A percentile compares a stretch with the other conserved stretches of the same genome.
Conservation (phyloP, 2,888 invertebrate genomes). For the Argyresthia albistria region DNA sequence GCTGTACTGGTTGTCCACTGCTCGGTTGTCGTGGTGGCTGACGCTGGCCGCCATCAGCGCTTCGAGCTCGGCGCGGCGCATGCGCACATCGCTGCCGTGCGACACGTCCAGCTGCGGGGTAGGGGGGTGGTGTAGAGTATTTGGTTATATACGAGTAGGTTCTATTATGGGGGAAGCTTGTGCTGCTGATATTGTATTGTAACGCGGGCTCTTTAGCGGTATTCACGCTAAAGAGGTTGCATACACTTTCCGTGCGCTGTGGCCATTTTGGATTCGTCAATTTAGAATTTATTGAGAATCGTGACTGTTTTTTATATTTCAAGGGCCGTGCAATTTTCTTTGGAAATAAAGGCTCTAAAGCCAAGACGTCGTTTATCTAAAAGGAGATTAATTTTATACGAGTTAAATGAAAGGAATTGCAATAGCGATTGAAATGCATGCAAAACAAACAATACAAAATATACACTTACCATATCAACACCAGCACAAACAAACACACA, state of each 20-base stretch:
- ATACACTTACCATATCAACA: neutral
- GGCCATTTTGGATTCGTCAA: too few species aligned
- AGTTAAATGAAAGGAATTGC: conserved; percentile 3
- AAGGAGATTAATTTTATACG: neutral
- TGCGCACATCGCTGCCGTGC: conserved; percentile 86
- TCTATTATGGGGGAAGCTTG: neutral
- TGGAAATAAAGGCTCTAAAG: too few species aligned
- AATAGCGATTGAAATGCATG: neutral
- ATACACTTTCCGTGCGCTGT: too few species aligned
- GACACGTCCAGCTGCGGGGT: conserved; percentile 76
- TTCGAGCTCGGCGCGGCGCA: conserved; percentile 84
- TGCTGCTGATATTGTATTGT: neutral
- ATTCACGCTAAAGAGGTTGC: too few species aligned
- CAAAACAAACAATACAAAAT: neutral
- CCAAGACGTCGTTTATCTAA: too few species aligned
- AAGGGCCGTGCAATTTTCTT: too few species aligned
- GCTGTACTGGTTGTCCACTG: conserved; percentile 89
- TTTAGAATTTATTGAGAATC: too few species aligned
- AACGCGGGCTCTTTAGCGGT: too few species aligned
- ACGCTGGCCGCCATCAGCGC: conserved; percentile 69
- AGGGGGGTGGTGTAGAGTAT: neutral
- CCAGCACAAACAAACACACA: conserved; percentile 11
- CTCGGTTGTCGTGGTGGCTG: conserved; percentile 68
- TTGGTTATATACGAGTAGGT: too few species aligned
- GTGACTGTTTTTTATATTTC: too few species aligned